Percentiles rank a stretch among this genome's conserved stretches.
Conservation (phyloP, 2,113 vertebrate species). For the Dasyornis broadbenti region DNA sequence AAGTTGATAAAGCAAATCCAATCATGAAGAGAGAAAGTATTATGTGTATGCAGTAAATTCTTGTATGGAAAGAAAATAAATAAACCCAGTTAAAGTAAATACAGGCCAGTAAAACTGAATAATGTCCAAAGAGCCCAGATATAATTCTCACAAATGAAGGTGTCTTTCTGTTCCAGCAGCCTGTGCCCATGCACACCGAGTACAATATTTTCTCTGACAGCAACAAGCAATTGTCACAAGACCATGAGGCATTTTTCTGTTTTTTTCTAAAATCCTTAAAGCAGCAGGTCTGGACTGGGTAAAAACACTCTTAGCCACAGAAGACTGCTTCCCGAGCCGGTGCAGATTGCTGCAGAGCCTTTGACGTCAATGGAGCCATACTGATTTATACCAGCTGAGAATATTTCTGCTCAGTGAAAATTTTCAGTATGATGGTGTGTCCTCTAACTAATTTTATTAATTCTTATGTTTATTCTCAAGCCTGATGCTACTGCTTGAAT, state of each 20-base stretch:
- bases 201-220: conserved; percentile 4
- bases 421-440: not conserved
- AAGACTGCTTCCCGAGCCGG: not conserved
- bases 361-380: conserved; percentile 1
- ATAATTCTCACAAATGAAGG: conserved; percentile 66
- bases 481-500: not conserved
- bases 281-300: not conserved
- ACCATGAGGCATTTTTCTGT: not conserved
- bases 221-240: conserved; percentile 42
- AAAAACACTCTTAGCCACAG: not conserved
- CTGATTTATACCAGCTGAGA: not conserved
- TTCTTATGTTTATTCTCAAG: conserved; percentile 2
- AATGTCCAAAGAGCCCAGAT: conserved; percentile 44
- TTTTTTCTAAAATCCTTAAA: conserved; percentile 24
- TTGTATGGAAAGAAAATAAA: conserved; percentile 15
- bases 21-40: conserved; percentile 7
- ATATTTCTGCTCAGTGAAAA: not conserved
- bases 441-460: not conserved
- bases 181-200: not conserved
- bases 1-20: conserved; percentile 48
- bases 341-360: conserved; percentile 23
- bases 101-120: conserved; percentile 59
- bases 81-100: conserved; percentile 63
- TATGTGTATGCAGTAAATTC: conserved; percentile 20
- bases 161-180: conserved; percentile 42